These are phyloP conservation scores for Probaryconus sp. DNA, from an alignment of 1,140 invertebrate genomes.

Conservation along the genomic window DNA sequence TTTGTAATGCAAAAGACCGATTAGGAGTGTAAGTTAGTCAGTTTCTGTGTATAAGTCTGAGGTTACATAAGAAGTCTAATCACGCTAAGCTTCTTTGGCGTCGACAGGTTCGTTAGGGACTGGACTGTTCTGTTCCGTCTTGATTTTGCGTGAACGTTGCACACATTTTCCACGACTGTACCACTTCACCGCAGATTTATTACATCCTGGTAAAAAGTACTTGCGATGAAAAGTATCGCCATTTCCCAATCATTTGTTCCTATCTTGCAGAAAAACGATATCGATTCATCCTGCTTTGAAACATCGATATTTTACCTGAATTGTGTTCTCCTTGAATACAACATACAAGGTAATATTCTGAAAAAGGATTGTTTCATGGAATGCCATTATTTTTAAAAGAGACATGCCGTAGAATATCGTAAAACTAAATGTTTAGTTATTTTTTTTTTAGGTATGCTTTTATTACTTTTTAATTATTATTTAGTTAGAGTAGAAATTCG, in stretches of 20 bases:
- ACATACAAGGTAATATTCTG: no score
- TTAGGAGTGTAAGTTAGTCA: no score
- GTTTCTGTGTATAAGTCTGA: neutral
- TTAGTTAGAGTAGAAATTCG: no score
- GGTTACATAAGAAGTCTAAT: conserved; percentile 1
- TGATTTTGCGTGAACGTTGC: conserved; percentile 31
- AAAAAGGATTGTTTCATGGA: no score
- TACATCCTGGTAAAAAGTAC: conserved; percentile 5
- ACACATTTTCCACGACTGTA: conserved; percentile 10
- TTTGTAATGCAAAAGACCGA: neutral
- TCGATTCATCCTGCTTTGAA: conserved; percentile 14
- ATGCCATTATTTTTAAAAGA: no score
- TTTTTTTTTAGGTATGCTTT: no score
- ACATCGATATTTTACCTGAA: conserved; percentile 24
- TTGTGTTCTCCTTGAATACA: no score
- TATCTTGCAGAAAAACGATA: neutral
- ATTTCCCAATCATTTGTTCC: conserved; percentile 33
- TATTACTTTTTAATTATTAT: no score
- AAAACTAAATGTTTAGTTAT: no score
- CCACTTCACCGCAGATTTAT: conserved; percentile 15
- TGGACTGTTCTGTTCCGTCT: conserved; percentile 38
- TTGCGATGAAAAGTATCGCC: neutral
- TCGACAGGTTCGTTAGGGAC: conserved; percentile 36
- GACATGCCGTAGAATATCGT: no score
- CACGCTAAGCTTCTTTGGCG: conserved; percentile 48